Evolutionary conservation across 1,140 invertebrate species (phyloP).

Genomic region (Pseudomyrmex dendroicus): DNA sequence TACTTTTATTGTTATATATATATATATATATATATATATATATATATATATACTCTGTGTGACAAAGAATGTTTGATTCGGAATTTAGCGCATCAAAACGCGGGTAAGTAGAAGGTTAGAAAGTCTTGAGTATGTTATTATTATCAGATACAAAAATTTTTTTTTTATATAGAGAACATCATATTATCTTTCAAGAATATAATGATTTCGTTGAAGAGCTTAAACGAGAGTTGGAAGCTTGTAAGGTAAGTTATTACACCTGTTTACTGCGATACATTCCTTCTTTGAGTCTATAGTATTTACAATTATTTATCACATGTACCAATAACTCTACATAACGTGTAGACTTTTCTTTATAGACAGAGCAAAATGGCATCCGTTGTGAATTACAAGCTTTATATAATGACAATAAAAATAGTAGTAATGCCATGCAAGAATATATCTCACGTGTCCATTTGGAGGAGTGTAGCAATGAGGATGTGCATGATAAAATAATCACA

Average conservation of each 20-base stretch:
- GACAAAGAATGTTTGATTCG: constrained; percentile 63
- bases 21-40: neutral
- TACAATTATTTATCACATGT: neutral
- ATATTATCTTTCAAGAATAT: constrained; percentile 74
- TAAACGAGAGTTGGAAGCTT: constrained; percentile 76
- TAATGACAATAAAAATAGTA: constrained; percentile 72
- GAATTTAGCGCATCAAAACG: constrained; percentile 44
- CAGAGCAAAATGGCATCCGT: constrained; percentile 77
- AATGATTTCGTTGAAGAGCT: constrained; percentile 71
- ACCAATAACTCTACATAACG: constrained; percentile 2
- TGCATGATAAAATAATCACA: constrained; percentile 70
- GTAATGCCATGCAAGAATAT: constrained; percentile 66
- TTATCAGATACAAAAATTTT: neutral
- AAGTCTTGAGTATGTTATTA: neutral
- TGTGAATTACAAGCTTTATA: constrained; percentile 71
- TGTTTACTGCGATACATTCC: neutral
- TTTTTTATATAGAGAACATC: constrained; percentile 52
- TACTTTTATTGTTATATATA: neutral
- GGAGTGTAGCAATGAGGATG: constrained; percentile 61
- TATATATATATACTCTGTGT: neutral
- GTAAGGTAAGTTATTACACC: constrained; percentile 76
- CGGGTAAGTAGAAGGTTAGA: constrained; percentile 75
- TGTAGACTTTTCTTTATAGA: constrained; percentile 65
- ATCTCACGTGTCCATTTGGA: constrained; percentile 71
- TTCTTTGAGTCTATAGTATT: neutral